Conservation (phyloP, 2,888 invertebrate species). For the Scrobipalpa costella region DNA sequence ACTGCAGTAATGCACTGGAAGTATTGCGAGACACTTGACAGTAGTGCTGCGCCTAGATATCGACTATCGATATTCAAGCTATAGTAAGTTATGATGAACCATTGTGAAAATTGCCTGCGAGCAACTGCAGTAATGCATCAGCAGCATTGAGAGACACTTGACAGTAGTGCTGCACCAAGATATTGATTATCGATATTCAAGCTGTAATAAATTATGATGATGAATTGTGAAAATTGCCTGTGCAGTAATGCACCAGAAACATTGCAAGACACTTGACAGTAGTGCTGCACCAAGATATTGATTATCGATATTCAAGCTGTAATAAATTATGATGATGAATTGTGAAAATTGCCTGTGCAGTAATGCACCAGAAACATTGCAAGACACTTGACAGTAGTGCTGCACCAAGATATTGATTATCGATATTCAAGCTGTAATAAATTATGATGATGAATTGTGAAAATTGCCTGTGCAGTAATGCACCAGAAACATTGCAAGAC, state of each 20-base stretch:
- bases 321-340: no score
- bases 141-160: constrained; percentile 36
- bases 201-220: no score
- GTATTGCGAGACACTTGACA: constrained; percentile 38
- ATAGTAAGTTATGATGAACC: no score
- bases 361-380: constrained; percentile 31
- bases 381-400: constrained; percentile 38
- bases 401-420: constrained; percentile 27
- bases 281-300: constrained; percentile 32
- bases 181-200: not conserved
- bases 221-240: constrained; percentile 20
- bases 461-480: no score
- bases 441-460: no score
- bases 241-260: not conserved
- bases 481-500: constrained; percentile 34
- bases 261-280: constrained; percentile 38
- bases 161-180: constrained; percentile 36
- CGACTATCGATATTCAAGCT: not conserved
- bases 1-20: not conserved
- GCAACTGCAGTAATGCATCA: constrained; percentile 22
- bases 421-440: no score
- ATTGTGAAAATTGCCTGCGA: constrained; percentile 18
- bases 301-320: no score
- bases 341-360: constrained; percentile 18
- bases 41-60: constrained; percentile 34